Base-by-base conservation (phyloP, 2,888 invertebrate genomes). In the Epirrhoe tristata region DNA sequence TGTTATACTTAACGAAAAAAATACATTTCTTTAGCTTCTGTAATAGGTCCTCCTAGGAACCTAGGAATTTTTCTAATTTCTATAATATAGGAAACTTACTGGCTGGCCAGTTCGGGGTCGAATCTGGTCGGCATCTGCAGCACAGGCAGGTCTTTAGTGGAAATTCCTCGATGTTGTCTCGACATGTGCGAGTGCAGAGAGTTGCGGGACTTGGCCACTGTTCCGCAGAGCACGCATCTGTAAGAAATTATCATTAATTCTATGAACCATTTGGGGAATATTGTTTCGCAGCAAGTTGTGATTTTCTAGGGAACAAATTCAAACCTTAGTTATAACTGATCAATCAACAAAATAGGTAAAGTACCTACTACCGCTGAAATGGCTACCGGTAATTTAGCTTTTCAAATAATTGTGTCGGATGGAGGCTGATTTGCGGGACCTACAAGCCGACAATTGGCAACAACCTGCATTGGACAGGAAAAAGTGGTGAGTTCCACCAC, bases 181-280 rank as follows among this genome's bases (percentile, higher is more conserved):
- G 97, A 97, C 98, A 98, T 98, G 90, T 98, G 98, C 66, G 98
- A 98, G 92, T 98, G 98, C 62, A 98, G 94, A 0, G 98, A 98
- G 90, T 98, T 98, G 74, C 98, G 95, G 0, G 97, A 98, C 89
- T 98, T 98, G 53, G 98, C 98, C 67, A 98, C 98, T 0, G 98
- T 98, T 69, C 98, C 98, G 88, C 98, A 98, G 1, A 98, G 94
- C 2, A 98, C 98, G 88, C 98, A 98, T 59, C 98, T 94, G 55
- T 12, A 31, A 53, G 6, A 8, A 50, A 17, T 50, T 7, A 52
- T 12, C 0, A 43, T 43, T 12, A 5, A 4, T 43, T 43, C 12
- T 43, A 7, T 43, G 4, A 5, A n/a, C 4, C 16, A 48, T 48
- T 12, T 5, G 4, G 12, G 8, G 4, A 1, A 43, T 12, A 5